Percentiles rank a stretch among this genome's conserved stretches.
Conservation (phyloP, 2,797 vertebrate species). For the Pangasius macronema region DNA sequence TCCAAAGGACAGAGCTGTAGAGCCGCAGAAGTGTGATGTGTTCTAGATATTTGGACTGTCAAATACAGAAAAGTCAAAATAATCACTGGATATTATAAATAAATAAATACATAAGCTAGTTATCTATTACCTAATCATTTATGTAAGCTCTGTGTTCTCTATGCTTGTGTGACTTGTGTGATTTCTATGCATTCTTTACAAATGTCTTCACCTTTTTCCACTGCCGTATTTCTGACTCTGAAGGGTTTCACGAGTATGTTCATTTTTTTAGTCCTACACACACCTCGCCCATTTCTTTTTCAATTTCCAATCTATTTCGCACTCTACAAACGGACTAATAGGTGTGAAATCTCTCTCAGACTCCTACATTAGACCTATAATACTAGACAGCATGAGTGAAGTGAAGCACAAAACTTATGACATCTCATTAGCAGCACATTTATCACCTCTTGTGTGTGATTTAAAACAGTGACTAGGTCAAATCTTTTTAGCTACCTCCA, state of each 20-base stretch:
- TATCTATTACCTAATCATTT: neutral
- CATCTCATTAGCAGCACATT: conserved; percentile 81
- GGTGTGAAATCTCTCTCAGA: conserved; percentile 4
- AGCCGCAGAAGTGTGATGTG: neutral
- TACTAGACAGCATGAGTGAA: conserved; percentile 41
- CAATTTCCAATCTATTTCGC: neutral
- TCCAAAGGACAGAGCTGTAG: neutral
- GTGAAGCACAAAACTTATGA: conserved; percentile 69
- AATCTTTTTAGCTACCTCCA: conserved; percentile 81
- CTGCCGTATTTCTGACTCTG: neutral
- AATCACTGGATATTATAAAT: neutral
- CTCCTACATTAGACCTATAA: neutral
- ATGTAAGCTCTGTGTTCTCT: neutral
- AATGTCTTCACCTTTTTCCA: neutral
- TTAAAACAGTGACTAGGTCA: conserved; percentile 84
- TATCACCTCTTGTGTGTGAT: conserved; percentile 83
- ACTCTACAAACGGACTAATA: neutral
- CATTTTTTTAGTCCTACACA: neutral
- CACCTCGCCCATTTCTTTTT: neutral
- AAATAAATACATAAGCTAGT: neutral
- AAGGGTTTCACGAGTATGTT: neutral
- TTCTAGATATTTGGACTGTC: neutral
- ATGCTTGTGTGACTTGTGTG: neutral
- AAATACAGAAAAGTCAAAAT: neutral
- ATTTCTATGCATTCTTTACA: neutral